phyloP scores from a whole-genome alignment of 2,888 invertebrate species.

The Pimpla rufipes region DNA sequence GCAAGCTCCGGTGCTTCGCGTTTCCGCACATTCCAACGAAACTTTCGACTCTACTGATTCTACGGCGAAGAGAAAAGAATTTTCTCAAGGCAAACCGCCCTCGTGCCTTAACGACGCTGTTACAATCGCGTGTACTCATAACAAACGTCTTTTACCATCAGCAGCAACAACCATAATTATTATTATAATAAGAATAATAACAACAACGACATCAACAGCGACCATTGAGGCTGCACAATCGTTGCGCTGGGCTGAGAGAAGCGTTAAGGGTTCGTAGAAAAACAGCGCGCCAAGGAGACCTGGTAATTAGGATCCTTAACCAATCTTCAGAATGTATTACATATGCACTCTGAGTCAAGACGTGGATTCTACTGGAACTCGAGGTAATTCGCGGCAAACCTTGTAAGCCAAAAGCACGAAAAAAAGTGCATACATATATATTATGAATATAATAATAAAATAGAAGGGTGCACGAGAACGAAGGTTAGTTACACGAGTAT shows the following conservation, averaged over 20 bases:
- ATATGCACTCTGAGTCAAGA: too few species aligned
- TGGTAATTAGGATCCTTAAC: neutral
- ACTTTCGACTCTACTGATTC: conserved; percentile 34
- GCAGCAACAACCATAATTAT: neutral
- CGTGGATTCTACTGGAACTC: too few species aligned
- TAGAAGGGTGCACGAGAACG: too few species aligned
- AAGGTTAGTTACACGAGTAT: too few species aligned
- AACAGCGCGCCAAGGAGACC: neutral
- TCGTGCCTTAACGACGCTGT: conserved; percentile 8
- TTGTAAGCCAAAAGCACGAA: too few species aligned
- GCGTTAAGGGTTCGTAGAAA: neutral
- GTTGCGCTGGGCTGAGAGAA: neutral
- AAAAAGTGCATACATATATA: too few species aligned
- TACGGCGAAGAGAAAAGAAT: conserved; percentile 26
- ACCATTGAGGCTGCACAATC: conserved; percentile 2
- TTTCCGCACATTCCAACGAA: conserved; percentile 47
- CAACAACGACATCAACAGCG: neutral
- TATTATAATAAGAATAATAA: neutral
- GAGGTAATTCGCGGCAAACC: too few species aligned
- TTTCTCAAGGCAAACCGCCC: conserved; percentile 10
- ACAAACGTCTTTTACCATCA: conserved; percentile 7
- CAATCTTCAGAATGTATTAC: neutral
- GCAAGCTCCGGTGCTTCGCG: conserved; percentile 66
- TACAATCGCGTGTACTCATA: conserved; percentile 15
- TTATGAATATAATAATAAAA: too few species aligned